A percentile compares a stretch with the other conserved stretches of the same genome.
phyloP scores from a whole-genome alignment of 2,113 vertebrate species.

The Cephalopterus ornatus region DNA sequence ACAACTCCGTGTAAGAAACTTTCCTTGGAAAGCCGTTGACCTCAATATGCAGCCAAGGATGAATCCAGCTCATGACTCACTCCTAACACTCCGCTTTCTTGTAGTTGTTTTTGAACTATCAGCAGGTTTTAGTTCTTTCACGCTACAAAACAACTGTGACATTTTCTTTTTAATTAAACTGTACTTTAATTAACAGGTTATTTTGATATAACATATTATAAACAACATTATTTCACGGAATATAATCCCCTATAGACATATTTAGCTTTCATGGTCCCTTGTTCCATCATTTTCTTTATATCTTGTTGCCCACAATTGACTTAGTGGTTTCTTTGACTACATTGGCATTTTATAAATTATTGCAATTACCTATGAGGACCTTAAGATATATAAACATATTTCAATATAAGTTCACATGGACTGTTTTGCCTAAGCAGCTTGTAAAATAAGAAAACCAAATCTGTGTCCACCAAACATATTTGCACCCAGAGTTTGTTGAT shows the following conservation, averaged over 20 bases:
- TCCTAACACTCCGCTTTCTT: background rate
- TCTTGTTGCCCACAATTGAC: background rate
- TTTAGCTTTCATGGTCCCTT: background rate
- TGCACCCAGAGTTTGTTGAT: background rate
- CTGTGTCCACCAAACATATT: background rate
- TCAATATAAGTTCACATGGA: background rate
- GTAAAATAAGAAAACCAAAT: background rate
- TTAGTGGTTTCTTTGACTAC: background rate
- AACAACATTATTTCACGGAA: background rate
- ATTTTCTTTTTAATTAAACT: background rate
- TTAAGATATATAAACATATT: background rate
- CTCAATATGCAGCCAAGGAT: background rate
- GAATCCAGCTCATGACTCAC: background rate
- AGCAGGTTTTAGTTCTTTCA: background rate
- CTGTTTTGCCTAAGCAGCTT: background rate
- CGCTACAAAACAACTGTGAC: rapidly evolving
- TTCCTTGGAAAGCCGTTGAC: background rate
- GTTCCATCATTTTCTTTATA: background rate
- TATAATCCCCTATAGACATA: background rate
- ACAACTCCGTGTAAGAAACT: background rate
- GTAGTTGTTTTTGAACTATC: background rate
- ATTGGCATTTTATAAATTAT: rapidly evolving
- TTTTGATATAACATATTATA: background rate
- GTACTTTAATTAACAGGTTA: background rate
- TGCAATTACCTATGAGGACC: background rate